Base-by-base conservation (phyloP, 2,888 invertebrate species). In the Netelia virgata region DNA sequence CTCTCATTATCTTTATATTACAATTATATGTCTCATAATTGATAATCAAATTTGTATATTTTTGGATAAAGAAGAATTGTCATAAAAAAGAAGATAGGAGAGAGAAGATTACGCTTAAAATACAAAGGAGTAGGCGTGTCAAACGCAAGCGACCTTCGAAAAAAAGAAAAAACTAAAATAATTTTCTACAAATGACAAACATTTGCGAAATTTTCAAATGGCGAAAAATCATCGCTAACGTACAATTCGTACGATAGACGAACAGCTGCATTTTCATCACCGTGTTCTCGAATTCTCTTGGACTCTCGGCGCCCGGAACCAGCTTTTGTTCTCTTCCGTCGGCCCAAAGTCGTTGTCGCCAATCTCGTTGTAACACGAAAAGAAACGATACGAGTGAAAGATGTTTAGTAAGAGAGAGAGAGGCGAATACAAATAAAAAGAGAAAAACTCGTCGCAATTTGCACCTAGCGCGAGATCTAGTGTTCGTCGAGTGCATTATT, bases 391-490 rank as follows among this genome's bases (percentile, higher is more conserved):
- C 14, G 47, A 73, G 28, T 50, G 43, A 20, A 59, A 59, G 10
- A 70, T 10, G 28, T 28, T 3, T 28, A 64, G 18, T 53, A 64
- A 77, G 16, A 59, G 20, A 43, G 61, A 55, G 36, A 72, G 47
- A 47, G 63, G 18, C 16, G 6, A 43, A 36, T 36, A 70, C 14
- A 57, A 75, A 10, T 10, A 50, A 78, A 76, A 81, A 36, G 69
- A 87, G 74, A 82, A 86, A 77, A 84, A 83, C 75, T 83, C 86
- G 87, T 90, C 86, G 89, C 90, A 90, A 90, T 91, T 90, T 88
- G 89, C 89, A 88, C 88, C 88, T 89, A 88, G 89, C 36, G 36
- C 36, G 89, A 90, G 90, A 92, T 92, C 90, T 91, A 91, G 91
- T 92, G 88, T 90, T 90, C 83, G 86, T 84, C 87, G 87, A 86